Base-by-base conservation (phyloP, 2,113 vertebrate genomes). In the Melanocharis versteri region DNA sequence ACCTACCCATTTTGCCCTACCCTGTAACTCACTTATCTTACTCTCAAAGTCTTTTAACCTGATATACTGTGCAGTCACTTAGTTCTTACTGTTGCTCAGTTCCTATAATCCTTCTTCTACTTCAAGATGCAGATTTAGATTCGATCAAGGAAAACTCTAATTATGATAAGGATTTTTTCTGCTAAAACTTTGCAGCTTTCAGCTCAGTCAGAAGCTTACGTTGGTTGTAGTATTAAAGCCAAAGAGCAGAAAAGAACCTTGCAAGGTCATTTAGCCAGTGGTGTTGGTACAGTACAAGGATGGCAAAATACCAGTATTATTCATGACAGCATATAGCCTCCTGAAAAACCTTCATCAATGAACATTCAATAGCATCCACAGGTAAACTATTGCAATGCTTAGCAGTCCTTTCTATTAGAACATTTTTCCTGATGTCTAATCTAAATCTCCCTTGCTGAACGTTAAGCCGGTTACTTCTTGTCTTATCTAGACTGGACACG, bases 281-380 rank as follows among this genome's bases (percentile, higher is more conserved):
- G 23, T 61, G 42, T 83, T 61, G 13, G 26, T 1, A 0, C 6
- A 45, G n/a, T 12, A 68, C 27, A 83, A 37, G 13, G 30, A 39
- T 0, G 1, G 15, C 15, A 82, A 78, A 84, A 75, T 50, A 66
- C 8, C 5, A 28, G 5, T 35, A 26, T 33, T 0, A 2, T 70
- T 77, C 54, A 35, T 11, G 6, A 23, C 22, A 65, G 6, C 2
- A 2, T 48, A 37, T 27, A 1, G 0, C 28, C 9, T 65, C 51
- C 40, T 45, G 19, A 65, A 79, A 86, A 77, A 28, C 15, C 15
- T 80, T 51, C 54, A 90, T 22, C n/a, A 26, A 24, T 20, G 9
- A 57, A 57, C 22, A 33, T 30, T 65, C 54, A 44, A 23, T 27
- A 81, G 6, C 19, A 86, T 15, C 8, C 15, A 66, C 28, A 61